Conservation (phyloP, 2,888 invertebrate species). For the Drosophila koepferae region DNA sequence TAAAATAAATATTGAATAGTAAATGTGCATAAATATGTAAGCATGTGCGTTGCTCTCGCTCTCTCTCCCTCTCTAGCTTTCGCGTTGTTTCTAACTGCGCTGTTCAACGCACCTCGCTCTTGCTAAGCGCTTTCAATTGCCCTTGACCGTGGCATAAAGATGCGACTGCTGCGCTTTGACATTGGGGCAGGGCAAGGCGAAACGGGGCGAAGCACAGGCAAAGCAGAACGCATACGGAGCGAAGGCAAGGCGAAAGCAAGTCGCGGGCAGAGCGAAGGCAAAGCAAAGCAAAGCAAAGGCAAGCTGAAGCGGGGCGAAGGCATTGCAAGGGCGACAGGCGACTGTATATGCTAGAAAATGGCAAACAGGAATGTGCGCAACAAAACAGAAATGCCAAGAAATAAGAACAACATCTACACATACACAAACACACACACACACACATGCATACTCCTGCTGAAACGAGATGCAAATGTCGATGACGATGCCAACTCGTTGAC, state of each 20-base stretch:
- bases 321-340: neutral
- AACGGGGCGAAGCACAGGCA: conserved; percentile 4
- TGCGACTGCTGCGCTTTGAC: conserved; percentile 55
- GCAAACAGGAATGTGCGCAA: conserved; percentile 56
- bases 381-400: conserved; percentile 67
- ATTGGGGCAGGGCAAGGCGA: conserved; percentile 39
- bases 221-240: neutral
- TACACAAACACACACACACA: conserved; percentile 19
- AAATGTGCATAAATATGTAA: neutral
- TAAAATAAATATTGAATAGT: no score
- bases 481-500: conserved; percentile 59
- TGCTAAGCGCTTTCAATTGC: conserved; percentile 34
- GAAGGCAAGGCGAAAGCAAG: neutral
- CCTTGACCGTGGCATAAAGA: conserved; percentile 65
- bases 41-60: neutral
- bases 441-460: conserved; percentile 5
- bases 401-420: conserved; percentile 50
- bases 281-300: neutral
- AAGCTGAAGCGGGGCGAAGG: neutral
- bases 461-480: conserved; percentile 57
- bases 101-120: neutral
- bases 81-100: neutral
- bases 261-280: neutral
- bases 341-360: conserved; percentile 25
- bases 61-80: no score